A percentile compares a stretch with the other conserved stretches of the same genome.
Evolutionary conservation across 2,797 vertebrate genomes (phyloP).

Genomic region (Sylvia borin): DNA sequence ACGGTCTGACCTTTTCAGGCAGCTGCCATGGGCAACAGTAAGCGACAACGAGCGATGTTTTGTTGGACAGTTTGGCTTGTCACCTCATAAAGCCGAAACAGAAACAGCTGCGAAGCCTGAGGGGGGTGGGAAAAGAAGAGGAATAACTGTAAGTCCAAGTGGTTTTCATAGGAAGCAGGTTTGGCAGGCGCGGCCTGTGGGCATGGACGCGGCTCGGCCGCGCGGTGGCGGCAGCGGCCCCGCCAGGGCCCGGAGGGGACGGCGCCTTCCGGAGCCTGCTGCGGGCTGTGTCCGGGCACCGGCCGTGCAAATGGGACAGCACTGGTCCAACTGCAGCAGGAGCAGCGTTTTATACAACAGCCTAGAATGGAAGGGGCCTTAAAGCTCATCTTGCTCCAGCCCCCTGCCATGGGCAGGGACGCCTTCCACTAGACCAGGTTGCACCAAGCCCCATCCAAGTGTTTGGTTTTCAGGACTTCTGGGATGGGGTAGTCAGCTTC

Average conservation of each 20-base stretch:
- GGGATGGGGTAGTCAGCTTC: not conserved
- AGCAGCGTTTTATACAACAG: not conserved
- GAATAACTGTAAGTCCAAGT: not conserved
- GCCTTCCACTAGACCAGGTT: not conserved
- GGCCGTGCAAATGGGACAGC: too few species aligned
- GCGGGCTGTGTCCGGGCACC: not conserved
- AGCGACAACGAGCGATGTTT: not conserved
- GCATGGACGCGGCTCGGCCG: not conserved
- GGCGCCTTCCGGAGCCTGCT: not conserved
- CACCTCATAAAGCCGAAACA: not conserved
- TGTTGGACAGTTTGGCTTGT: not conserved
- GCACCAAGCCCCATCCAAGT: not conserved
- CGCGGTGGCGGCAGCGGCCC: constrained; percentile 58
- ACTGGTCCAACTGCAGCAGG: not conserved
- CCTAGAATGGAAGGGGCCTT: not conserved
- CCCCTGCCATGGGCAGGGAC: not conserved
- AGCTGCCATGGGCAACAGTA: not conserved
- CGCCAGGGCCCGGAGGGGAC: too few species aligned
- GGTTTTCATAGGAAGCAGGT: not conserved
- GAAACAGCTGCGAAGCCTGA: not conserved
- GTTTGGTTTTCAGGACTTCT: not conserved
- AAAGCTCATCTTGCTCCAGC: not conserved
- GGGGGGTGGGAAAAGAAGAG: not conserved
- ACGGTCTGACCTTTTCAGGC: not conserved
- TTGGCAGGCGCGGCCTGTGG: not conserved